These are phyloP conservation scores for Calameuta filiformis DNA, from an alignment of 2,888 invertebrate species.

Conservation along the genomic window DNA sequence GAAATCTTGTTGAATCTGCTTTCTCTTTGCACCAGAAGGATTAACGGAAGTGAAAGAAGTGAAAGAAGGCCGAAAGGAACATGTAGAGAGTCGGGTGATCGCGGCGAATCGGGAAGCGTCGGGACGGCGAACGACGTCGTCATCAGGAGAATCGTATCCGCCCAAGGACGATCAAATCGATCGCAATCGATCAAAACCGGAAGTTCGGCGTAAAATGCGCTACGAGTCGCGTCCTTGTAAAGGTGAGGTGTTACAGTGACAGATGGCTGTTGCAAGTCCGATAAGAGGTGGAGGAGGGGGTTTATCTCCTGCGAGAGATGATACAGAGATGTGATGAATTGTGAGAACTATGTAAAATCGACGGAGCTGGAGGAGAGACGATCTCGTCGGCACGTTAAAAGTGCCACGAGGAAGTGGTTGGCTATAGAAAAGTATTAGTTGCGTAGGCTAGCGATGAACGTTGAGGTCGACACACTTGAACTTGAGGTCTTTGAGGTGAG, in stretches of 20 bases:
- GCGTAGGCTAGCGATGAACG: constrained; percentile 55
- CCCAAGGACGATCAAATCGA: neutral
- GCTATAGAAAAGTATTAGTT: constrained; percentile 55
- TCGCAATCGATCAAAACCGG: neutral
- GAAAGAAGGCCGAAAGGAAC: neutral
- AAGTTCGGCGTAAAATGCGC: neutral
- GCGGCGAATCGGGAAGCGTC: neutral
- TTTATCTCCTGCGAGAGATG: neutral
- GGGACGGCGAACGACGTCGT: neutral
- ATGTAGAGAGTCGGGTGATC: neutral
- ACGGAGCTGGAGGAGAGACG: constrained; percentile 34
- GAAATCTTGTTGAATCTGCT: too few relatives aligned
- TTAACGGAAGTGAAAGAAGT: neutral
- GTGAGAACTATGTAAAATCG: constrained; percentile 47
- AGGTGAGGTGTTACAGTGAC: neutral
- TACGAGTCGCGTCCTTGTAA: neutral
- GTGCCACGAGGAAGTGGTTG: constrained; percentile 55
- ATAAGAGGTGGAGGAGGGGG: neutral
- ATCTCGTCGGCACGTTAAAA: constrained; percentile 49
- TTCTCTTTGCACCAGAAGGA: neutral
- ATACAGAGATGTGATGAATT: neutral
- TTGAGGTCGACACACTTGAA: constrained; percentile 62
- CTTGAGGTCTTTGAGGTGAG: constrained; percentile 66
- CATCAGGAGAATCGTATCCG: neutral
- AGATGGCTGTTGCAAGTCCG: neutral